Conservation (phyloP, 2,113 vertebrate species). For the Gracilinanus agilis region DNA sequence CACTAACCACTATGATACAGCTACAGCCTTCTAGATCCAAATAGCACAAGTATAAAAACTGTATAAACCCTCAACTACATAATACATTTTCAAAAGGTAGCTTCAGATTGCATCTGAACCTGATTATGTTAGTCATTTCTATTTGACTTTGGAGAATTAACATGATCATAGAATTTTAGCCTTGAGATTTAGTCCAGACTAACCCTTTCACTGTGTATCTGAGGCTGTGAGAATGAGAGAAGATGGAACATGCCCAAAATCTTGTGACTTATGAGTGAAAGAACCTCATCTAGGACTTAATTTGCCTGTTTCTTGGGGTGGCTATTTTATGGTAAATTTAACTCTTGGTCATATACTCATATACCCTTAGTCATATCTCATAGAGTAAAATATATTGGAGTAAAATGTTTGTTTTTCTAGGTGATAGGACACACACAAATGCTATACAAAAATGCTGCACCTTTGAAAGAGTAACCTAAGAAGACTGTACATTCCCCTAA, state of each 20-base stretch:
- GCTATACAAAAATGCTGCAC: not conserved
- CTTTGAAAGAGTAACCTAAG: not conserved
- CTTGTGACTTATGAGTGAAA: not conserved
- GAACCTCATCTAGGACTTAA: not conserved
- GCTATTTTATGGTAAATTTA: not conserved
- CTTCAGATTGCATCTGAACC: not conserved
- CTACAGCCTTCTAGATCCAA: not conserved
- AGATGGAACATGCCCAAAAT: not conserved
- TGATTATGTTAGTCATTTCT: not conserved
- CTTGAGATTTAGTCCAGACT: not conserved
- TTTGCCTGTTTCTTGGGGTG: not conserved
- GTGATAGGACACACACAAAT: not conserved
- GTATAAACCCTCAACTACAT: not conserved
- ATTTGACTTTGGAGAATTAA: not conserved
- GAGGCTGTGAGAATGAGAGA: not conserved
- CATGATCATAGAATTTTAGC: not conserved
- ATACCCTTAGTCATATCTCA: not conserved
- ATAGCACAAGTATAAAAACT: not conserved
- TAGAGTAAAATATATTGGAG: not conserved
- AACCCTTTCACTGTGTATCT: not conserved
- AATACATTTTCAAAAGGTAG: not conserved
- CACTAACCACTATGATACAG: not conserved
- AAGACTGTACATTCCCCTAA: not conserved
- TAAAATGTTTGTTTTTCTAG: not conserved
- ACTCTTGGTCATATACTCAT: not conserved